A percentile compares a stretch with the other conserved stretches of the same genome.
Evolutionary conservation across 2,888 invertebrate genomes (phyloP).

Genomic region (Osmoderma eremita): DNA sequence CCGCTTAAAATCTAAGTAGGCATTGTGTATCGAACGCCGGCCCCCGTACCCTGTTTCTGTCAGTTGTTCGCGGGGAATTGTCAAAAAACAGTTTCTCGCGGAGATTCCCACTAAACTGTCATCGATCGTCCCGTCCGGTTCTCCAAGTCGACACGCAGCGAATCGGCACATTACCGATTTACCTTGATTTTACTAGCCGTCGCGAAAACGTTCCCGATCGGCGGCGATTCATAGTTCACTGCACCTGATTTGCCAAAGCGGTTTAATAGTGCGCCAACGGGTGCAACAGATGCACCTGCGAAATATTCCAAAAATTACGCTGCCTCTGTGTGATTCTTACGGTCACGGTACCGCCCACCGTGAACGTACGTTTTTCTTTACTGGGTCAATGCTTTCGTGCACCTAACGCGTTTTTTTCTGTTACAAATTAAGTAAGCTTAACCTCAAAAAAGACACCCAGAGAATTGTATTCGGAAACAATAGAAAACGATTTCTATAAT

Average conservation of each 20-base stretch:
- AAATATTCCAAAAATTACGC: conserved; percentile 17
- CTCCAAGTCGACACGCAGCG: conserved; percentile 40
- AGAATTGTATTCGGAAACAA: too few relatives aligned
- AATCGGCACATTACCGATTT: conserved; percentile 45
- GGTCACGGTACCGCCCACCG: conserved; percentile 39
- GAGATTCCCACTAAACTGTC: conserved; percentile 33
- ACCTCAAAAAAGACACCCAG: conserved; percentile 27
- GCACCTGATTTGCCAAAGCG: conserved; percentile 41
- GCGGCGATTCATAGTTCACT: conserved; percentile 47
- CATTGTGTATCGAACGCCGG: conserved; percentile 44
- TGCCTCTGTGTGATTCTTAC: conserved; percentile 19
- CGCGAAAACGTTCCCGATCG: conserved; percentile 47
- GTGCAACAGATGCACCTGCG: conserved; percentile 33
- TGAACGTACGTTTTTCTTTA: conserved; percentile 20
- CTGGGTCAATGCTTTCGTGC: conserved; percentile 42
- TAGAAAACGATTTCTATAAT: too few relatives aligned
- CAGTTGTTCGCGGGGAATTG: conserved; percentile 36
- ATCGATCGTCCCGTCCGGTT: conserved; percentile 51
- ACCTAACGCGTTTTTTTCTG: not conserved
- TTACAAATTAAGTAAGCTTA: conserved; percentile 8
- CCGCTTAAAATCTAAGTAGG: conserved; percentile 25
- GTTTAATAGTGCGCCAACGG: not conserved
- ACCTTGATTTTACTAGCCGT: conserved; percentile 48
- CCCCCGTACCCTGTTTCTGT: conserved; percentile 31
- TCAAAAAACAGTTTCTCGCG: conserved; percentile 34